Conservation (phyloP, 2,888 invertebrate genomes). For the Quadriops clusia region DNA sequence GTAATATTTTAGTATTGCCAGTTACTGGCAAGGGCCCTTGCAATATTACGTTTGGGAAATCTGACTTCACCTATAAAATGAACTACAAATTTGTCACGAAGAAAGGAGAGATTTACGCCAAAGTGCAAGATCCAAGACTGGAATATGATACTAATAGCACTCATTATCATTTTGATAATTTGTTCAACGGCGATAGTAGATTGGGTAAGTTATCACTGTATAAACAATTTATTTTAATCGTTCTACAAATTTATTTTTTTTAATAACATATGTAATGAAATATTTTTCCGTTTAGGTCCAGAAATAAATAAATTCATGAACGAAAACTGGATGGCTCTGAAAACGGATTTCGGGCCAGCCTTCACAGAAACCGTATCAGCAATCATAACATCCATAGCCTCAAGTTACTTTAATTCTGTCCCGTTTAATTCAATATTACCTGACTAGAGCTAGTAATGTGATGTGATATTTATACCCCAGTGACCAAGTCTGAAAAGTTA, state of each 20-base stretch:
- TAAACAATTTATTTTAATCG: too few relatives aligned
- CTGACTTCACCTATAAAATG: not conserved
- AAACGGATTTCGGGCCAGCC: slow-evolving; percentile 41
- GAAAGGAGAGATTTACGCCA: slow-evolving; percentile 53
- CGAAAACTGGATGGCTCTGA: slow-evolving; percentile 30
- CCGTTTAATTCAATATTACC: too few relatives aligned
- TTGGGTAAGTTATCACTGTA: too few relatives aligned
- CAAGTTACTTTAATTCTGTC: too few relatives aligned
- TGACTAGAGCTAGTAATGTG: too few relatives aligned
- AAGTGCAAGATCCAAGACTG: slow-evolving; percentile 49
- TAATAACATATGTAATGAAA: too few relatives aligned
- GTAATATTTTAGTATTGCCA: slow-evolving; percentile 51
- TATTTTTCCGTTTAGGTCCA: slow-evolving; percentile 23
- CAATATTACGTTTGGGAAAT: slow-evolving; percentile 49
- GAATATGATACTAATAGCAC: slow-evolving; percentile 51
- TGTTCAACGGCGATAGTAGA: slow-evolving; percentile 39
- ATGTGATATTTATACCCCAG: too few relatives aligned
- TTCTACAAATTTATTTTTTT: too few relatives aligned
- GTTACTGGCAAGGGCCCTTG: slow-evolving; percentile 52
- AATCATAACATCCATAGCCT: too few relatives aligned
- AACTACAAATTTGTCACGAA: too few relatives aligned
- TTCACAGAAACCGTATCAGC: too few relatives aligned
- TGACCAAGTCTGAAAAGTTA: too few relatives aligned
- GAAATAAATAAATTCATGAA: slow-evolving; percentile 33
- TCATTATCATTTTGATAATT: slow-evolving; percentile 50